Conservation (phyloP, 2,888 invertebrate genomes). For the Diaphora mendica region DNA sequence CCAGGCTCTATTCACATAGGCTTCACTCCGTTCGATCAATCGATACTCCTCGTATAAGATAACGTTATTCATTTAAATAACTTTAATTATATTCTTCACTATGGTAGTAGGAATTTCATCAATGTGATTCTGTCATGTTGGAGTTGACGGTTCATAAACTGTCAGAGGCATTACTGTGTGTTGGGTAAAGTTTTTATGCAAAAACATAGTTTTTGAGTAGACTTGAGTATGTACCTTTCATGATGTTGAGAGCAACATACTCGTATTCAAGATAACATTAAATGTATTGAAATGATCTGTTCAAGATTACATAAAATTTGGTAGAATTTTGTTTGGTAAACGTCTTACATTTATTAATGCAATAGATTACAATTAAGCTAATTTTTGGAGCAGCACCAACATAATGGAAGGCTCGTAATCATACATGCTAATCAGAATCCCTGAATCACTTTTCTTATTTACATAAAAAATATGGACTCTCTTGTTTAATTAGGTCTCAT, state of each 20-base stretch:
- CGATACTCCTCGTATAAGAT: constrained; percentile 68
- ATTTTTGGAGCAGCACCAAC: background rate
- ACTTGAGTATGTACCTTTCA: no score
- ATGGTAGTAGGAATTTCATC: background rate
- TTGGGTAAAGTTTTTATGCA: background rate
- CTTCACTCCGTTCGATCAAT: constrained; percentile 71
- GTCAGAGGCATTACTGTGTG: background rate
- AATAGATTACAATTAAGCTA: background rate
- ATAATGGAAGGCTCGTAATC: background rate
- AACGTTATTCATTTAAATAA: constrained; percentile 54
- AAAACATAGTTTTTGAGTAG: background rate
- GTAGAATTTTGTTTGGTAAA: no score
- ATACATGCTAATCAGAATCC: background rate
- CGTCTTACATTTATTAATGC: background rate
- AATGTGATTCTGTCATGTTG: background rate
- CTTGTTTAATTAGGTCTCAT: no score
- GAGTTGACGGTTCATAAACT: background rate
- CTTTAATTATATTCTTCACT: background rate
- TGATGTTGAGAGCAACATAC: no score
- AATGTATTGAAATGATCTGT: no score
- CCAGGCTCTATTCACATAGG: constrained; percentile 73
- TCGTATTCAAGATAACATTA: no score
- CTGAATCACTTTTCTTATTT: background rate
- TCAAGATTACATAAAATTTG: no score
- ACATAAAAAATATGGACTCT: background rate